Evolutionary conservation across 2,888 invertebrate genomes (phyloP), one percentile per base, ranked within the genome.

Genomic region (Trachelus iudaicus): DNA sequence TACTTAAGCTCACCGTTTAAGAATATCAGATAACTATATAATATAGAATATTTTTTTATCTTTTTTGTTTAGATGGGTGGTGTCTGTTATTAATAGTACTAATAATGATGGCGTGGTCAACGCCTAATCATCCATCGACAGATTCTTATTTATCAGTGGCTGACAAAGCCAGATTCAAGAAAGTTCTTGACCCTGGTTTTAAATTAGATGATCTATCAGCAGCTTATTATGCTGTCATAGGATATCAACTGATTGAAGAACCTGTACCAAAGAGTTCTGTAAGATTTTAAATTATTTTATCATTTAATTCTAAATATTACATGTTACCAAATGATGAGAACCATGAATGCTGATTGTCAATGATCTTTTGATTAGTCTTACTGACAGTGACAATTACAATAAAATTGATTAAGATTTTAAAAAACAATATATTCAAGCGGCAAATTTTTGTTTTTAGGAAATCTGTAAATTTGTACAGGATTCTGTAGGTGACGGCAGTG

Each of bases 151-250:
- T 92, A 76, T 88, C 89, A 9, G 79, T 79, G 56, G 84, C 85
- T 81, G 90, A 92, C 80, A 90, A 87, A 83, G 30, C 77, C 3
- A 89, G 88, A 75, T 83, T 91, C 1, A 90, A 88, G 78, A 88
- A 85, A 69, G 87, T 91, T 12, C 79, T 92, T 4, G 87, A 89
- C 78, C 84, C 88, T 15, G 91, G 90, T 75, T 89, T 91, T 40
- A 79, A 84, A 73, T 81, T 89, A 4, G 79, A 93, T 83, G 96
- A 97, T 89, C 87, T 96, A 73, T 92, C 94, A 77, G 92, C 94
- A 6, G 91, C 96, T 40, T 96, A 97, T 89, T 96, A 96, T 92
- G 95, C 96, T 4, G 93, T 95, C 0, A 93, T 95, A 77, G 98
- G 97, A 74, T 93, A 95, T 78, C 94, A 94, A 84, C 92, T 95